These are phyloP conservation scores for Argyrosomus regius DNA, from an alignment of 2,797 vertebrate species.

Conservation along the genomic window DNA sequence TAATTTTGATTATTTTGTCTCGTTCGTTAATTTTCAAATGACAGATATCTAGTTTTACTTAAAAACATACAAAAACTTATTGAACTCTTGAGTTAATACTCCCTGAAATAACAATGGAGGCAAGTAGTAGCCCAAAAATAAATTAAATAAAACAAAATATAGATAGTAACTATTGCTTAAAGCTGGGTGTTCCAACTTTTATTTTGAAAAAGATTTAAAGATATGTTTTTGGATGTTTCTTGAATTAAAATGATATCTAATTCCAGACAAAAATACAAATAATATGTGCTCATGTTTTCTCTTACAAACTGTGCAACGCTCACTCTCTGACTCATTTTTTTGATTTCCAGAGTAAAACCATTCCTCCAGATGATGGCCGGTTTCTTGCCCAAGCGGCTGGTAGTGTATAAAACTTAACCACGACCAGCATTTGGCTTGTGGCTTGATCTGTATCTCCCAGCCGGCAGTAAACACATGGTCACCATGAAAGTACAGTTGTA, in stretches of 20 bases:
- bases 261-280: not conserved
- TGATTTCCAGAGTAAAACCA: slow-evolving; percentile 30
- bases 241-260: not conserved
- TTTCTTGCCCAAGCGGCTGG: slow-evolving; percentile 40
- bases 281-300: not conserved
- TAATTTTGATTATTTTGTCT: not conserved
- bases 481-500: slow-evolving; percentile 30
- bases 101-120: not conserved
- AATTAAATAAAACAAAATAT: not conserved
- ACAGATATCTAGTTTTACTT: not conserved
- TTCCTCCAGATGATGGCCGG: slow-evolving; percentile 34
- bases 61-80: not conserved
- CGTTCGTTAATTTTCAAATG: not conserved
- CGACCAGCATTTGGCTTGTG: slow-evolving; percentile 49
- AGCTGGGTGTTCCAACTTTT: not conserved
- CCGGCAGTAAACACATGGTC: slow-evolving; percentile 61
- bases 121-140: not conserved
- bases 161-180: not conserved
- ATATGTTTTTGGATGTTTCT: not conserved
- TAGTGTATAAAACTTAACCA: slow-evolving; percentile 48
- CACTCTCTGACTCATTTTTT: slow-evolving; percentile 4
- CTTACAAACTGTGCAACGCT: not conserved
- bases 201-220: slow-evolving; percentile 4
- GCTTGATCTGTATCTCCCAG: slow-evolving; percentile 55
- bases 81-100: not conserved